Percentiles rank a stretch among this genome's conserved stretches.
Evolutionary conservation across 2,797 vertebrate species (phyloP).

Genomic region (Anguilla pacifica): DNA sequence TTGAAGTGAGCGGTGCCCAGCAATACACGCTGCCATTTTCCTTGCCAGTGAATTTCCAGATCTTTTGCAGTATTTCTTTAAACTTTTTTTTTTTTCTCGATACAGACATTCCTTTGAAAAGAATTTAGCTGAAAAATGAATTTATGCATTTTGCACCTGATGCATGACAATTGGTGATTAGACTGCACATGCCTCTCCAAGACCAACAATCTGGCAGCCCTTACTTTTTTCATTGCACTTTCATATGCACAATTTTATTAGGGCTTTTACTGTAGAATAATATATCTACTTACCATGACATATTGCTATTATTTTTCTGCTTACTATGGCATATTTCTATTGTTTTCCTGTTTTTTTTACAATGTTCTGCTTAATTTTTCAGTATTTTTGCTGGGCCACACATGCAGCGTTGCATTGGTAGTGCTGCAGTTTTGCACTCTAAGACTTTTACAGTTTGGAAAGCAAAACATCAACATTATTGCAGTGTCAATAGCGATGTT

Average conservation of each 20-base stretch:
- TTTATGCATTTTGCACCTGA: neutral
- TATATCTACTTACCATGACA: neutral
- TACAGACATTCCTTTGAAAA: neutral
- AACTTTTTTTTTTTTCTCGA: neutral
- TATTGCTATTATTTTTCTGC: neutral
- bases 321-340: neutral
- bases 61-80: neutral
- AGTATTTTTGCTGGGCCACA: neutral
- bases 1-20: neutral
- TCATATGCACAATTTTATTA: neutral
- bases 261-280: neutral
- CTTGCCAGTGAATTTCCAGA: neutral
- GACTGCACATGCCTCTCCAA: neutral
- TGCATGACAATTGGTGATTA: conserved; percentile 2
- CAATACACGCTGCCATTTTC: neutral
- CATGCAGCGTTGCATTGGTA: neutral
- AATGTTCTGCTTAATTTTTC: neutral
- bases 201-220: neutral
- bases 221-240: neutral
- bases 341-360: neutral
- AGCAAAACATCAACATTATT: neutral
- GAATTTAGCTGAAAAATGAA: neutral
- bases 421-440: neutral
- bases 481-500: neutral
- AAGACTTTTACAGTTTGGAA: neutral